phyloP scores from a whole-genome alignment of 2,113 vertebrate species.

The Ginglymostoma cirratum region DNA sequence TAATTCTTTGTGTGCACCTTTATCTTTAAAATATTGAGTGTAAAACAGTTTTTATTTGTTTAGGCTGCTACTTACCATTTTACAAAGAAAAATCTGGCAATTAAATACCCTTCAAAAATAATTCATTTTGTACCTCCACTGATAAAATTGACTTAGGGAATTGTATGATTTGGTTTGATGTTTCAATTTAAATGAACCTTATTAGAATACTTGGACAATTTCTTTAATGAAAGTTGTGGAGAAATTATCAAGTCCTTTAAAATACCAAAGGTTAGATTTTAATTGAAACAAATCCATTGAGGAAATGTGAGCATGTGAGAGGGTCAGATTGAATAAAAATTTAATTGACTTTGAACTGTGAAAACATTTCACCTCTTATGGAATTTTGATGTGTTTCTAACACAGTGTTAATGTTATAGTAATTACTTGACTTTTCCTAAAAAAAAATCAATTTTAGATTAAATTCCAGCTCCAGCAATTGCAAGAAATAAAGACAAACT shows the following conservation, averaged over 20 bases:
- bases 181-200: background rate
- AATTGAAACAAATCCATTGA: background rate
- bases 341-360: background rate
- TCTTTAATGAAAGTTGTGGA: background rate
- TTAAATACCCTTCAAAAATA: background rate
- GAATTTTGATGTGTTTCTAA: background rate
- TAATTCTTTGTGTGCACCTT: background rate
- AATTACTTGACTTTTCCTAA: background rate
- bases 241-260: background rate
- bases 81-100: background rate
- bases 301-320: background rate
- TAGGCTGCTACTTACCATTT: background rate
- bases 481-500: constrained; percentile 15
- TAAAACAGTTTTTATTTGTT: background rate
- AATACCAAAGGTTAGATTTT: background rate
- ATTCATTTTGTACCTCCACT: background rate
- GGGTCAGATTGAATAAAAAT: background rate
- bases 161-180: background rate
- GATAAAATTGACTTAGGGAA: background rate
- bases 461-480: background rate
- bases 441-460: background rate
- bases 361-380: background rate
- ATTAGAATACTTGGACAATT: background rate
- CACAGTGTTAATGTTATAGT: background rate
- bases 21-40: constrained; percentile 6